A percentile compares a stretch with the other conserved stretches of the same genome.
phyloP scores from a whole-genome alignment of 2,888 invertebrate species.

The Drosophila mimetica region DNA sequence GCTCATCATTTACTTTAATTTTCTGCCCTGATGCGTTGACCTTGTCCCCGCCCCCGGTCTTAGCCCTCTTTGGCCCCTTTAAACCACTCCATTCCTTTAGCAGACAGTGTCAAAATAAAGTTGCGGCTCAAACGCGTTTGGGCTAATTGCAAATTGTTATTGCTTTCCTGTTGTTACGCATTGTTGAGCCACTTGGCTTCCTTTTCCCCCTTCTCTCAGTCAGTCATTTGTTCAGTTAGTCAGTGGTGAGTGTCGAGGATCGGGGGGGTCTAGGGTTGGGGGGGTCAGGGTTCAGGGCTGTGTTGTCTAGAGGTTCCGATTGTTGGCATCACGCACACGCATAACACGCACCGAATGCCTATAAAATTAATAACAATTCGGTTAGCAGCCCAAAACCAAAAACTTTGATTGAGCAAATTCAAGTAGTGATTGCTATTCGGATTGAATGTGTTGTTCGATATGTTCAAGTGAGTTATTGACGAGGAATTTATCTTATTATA shows the following conservation, averaged over 20 bases:
- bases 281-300: slow-evolving; percentile 18
- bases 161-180: slow-evolving; percentile 45
- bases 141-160: slow-evolving; percentile 55
- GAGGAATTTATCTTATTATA: slow-evolving; percentile 22
- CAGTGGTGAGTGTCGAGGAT: slow-evolving; percentile 9
- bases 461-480: slow-evolving; percentile 24
- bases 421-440: background rate
- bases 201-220: background rate
- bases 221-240: slow-evolving; percentile 10
- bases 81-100: slow-evolving; percentile 11
- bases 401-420: slow-evolving; percentile 19
- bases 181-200: slow-evolving; percentile 38
- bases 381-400: slow-evolving; percentile 17
- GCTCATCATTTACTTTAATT: slow-evolving; percentile 11
- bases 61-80: background rate
- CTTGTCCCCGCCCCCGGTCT: slow-evolving; percentile 10
- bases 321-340: slow-evolving; percentile 39
- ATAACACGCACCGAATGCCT: slow-evolving; percentile 41
- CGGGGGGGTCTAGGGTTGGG: slow-evolving; percentile 5
- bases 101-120: slow-evolving; percentile 45
- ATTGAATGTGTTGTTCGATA: slow-evolving; percentile 11
- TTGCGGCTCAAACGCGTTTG: slow-evolving; percentile 37
- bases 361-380: slow-evolving; percentile 55
- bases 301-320: slow-evolving; percentile 29
- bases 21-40: slow-evolving; percentile 33